Evolutionary conservation across 2,888 invertebrate species (phyloP), one percentile per base, ranked within the genome.

Genomic region (Unio delphinus): DNA sequence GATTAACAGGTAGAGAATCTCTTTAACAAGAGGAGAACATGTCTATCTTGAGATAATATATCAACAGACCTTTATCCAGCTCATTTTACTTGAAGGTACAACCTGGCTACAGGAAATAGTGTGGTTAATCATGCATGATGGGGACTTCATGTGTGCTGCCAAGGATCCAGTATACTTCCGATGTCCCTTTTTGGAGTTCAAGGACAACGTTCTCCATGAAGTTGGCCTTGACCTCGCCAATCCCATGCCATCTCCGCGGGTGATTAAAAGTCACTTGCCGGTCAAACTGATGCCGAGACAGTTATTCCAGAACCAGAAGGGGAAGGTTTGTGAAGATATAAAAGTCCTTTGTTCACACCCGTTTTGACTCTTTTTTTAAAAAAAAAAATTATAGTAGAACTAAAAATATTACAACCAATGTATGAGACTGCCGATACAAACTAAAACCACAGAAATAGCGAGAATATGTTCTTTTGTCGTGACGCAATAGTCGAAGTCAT

Each of bases 91-190:
- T 78, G 1, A 70, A 90, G 91, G 91, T 17, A 90, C 90, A 30
- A 91, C 91, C 20, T 91, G 91, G 91, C 84, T 90, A 65, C 89
- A 89, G 67, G 91, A 91, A 74, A 85, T 91, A 20, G 79, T 89
- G 0, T 91, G 90, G 78, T 82, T 90, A 54, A 85, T 91, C 18
- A 79, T 86, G 79, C 83, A 89, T 73, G 83, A 88, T 61, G 90
- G 88, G 18, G 83, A 90, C 76, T 80, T 88, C 26, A 84, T 85
- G 20, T 80, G 73, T n/a, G 86, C 89, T 20, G 78, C 75, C 55
- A 75, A 82, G 64, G 85, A 81, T 61, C 87, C 88, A 28, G 81
- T 86, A 7, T 86, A 86, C 73, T 83, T 87, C 76, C 80, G 87
- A 75, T 87, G 86, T 8, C 85, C 87, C 28, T 87, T 87, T 71